Evolutionary conservation across 2,888 invertebrate species (phyloP).

Genomic region (Strigamia transsilvanica): DNA sequence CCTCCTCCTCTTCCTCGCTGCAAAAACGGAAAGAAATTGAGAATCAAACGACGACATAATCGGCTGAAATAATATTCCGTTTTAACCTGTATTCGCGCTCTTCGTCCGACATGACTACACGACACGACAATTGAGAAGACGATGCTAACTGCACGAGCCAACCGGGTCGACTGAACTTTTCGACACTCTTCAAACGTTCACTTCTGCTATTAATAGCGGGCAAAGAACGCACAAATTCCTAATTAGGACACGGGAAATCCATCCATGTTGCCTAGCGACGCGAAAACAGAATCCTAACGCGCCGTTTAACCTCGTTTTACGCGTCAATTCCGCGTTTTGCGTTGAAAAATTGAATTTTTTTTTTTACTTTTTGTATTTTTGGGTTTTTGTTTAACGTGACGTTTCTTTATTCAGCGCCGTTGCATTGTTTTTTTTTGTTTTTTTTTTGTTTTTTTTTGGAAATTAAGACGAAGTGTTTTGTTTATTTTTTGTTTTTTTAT

Average conservation of each 20-base stretch:
- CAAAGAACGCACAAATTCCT: constrained; percentile 24
- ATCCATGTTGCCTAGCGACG: background rate
- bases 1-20: constrained; percentile 54
- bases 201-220: constrained; percentile 11
- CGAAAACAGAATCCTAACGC: background rate
- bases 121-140: constrained; percentile 3
- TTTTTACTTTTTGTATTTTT: too few species aligned
- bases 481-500: too few species aligned
- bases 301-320: background rate
- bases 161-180: constrained; percentile 14
- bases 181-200: constrained; percentile 6
- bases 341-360: too few species aligned
- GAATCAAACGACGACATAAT: background rate
- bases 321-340: background rate
- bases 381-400: too few species aligned
- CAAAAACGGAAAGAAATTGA: background rate
- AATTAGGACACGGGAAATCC: constrained; percentile 35
- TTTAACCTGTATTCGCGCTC: constrained; percentile 55
- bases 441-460: too few species aligned
- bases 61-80: background rate
- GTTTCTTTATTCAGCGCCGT: too few species aligned
- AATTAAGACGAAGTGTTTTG: too few species aligned
- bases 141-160: constrained; percentile 24
- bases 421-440: too few species aligned
- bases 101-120: constrained; percentile 55